Evolutionary conservation across 2,888 invertebrate genomes (phyloP), one percentile per base, ranked within the genome.

Genomic region (Dugesia japonica): DNA sequence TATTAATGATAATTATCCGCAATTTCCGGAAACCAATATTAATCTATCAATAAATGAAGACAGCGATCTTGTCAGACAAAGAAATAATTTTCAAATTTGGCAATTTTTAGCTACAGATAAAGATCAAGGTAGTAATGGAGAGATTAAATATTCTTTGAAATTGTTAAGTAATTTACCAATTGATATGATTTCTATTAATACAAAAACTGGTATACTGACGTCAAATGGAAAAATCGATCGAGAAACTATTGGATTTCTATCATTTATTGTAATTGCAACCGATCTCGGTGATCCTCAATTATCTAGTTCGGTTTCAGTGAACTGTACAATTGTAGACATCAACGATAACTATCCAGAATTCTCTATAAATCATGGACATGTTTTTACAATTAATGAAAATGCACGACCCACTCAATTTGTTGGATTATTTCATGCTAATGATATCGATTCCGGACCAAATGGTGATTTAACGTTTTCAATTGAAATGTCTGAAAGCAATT

Each of bases 261-360:
- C 56, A 13, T 56, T 56, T 56, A 23, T 56, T 7, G 23, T 56
- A 56, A 56, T 56, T 20, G 56, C 56, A n/a, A 56, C 56, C 7
- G 56, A 56, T 56, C 23, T 56, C n/a, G 56, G 56, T 20, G n/a
- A 56, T 9, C 56, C 56, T 56, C 56, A 56, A 56, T n/a, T 56
- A n/a, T 20, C 20, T 4, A 23, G 56, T 56, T 56, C 56, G 4
- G 23, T 56, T 13, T 56, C 56, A n/a, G 56, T 56, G 4, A 56
- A 56, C 17, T 56, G 56, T 56, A 56, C 56, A 7, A 56, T 56
- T 56, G 9, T 56, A 13, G 56, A 56, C n/a, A 4, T 56, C 23
- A 56, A 56, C 17, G 56, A 56, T n/a, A 56, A 56, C 56, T n/a
- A 4, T 56, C 56, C 56, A 56, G 56, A 56, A 56, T 56, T 56